Evolutionary conservation across 2,113 vertebrate genomes (phyloP), one percentile per base, ranked within the genome.

Genomic region (Lasiurus cinereus): DNA sequence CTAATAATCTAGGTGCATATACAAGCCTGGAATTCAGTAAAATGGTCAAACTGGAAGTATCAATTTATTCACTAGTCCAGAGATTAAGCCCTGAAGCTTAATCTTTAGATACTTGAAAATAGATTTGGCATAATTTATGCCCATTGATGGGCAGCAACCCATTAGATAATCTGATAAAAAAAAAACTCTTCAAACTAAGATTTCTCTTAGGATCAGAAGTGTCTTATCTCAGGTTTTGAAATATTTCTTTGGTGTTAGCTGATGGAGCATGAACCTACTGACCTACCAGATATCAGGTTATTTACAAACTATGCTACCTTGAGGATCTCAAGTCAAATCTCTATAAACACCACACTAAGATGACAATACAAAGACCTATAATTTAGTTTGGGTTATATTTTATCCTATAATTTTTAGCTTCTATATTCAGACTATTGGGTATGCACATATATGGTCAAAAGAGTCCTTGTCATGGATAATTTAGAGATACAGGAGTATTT

Each of bases 131-230:
- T n/a, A 80, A 88, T 36, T 83, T 90, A 83, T 59, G 14, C 22
- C 31, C 24, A 13, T 36, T 29, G 21, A 64, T 33, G 18, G 56
- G 18, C 15, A 91, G 90, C 14, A 80, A 31, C 70, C 27, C 18
- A 1, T 46, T 22, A 80, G 52, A 82, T 64, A 31, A 84, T 39
- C 15, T 90, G 59, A 79, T 56, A n/a, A 22, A 56, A 77, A n/a
- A 22, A 56, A 77, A 10, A 73, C 87, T 7, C 48, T 93, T 92
- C 33, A 69, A 94, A 95, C 24, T 15, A 92, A 79, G 69, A 86
- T 22, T 83, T 85, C n/a, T 48, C 43, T 66, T 64, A 69, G n/a
- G 46, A 94, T 67, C 36, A 83, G 13, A 78, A n/a, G 48, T 43
- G 3, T 82, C 74, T 88, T 88, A 48, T 90, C 52, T 83, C 21